A percentile compares a stretch with the other conserved stretches of the same genome.
phyloP scores from a whole-genome alignment of 2,888 invertebrate genomes.

The Cantharis nigra region DNA sequence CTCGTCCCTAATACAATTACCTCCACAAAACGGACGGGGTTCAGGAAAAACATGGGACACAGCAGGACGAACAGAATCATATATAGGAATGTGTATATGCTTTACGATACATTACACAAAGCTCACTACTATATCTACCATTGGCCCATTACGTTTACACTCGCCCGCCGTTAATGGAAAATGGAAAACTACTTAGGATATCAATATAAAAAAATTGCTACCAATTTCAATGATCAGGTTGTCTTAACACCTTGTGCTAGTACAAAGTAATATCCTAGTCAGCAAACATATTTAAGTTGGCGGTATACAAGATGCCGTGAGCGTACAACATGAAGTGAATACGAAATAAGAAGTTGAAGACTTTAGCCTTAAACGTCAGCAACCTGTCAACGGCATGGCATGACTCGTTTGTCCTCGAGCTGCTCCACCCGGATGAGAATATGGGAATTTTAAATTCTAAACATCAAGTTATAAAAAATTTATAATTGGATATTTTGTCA shows the following conservation, averaged over 20 bases:
- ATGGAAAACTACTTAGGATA: slow-evolving; percentile 11
- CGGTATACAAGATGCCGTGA: slow-evolving; percentile 45
- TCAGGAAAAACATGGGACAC: slow-evolving; percentile 7
- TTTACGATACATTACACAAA: slow-evolving; percentile 19
- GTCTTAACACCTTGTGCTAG: slow-evolving; percentile 30
- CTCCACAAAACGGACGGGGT: slow-evolving; percentile 19
- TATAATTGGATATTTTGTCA: slow-evolving; percentile 19
- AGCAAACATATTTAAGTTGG: slow-evolving; percentile 48
- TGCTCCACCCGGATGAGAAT: slow-evolving; percentile 22
- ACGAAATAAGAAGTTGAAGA: slow-evolving; percentile 54
- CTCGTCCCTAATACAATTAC: slow-evolving; percentile 36
- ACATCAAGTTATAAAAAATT: slow-evolving; percentile 20
- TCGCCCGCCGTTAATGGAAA: slow-evolving; percentile 10
- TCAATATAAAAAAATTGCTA: background rate
- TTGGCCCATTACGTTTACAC: background rate
- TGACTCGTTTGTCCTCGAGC: slow-evolving; percentile 44
- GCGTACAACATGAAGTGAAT: slow-evolving; percentile 50
- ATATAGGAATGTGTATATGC: slow-evolving; percentile 12
- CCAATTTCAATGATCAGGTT: background rate
- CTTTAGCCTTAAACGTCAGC: slow-evolving; percentile 51
- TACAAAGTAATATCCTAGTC: slow-evolving; percentile 44
- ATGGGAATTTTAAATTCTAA: slow-evolving; percentile 27
- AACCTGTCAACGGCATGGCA: slow-evolving; percentile 53
- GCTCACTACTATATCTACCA: background rate
- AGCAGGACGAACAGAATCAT: slow-evolving; percentile 22